These are phyloP conservation scores for Poecilia wingei DNA, from an alignment of 2,797 vertebrate genomes.

Conservation along the genomic window DNA sequence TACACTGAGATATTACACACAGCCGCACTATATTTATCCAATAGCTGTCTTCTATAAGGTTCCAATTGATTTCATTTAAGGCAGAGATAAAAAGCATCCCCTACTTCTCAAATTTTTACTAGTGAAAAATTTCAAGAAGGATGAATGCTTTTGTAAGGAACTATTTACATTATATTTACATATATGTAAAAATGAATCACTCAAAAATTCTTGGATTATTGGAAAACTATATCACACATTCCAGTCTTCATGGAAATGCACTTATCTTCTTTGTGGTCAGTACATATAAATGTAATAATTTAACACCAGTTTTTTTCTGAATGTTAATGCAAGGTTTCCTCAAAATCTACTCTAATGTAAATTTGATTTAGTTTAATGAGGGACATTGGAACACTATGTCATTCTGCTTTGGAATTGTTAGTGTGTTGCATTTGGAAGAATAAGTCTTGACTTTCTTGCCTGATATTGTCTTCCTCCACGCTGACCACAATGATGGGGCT, in stretches of 20 bases:
- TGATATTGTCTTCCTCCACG: neutral
- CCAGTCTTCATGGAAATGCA: neutral
- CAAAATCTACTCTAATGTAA: neutral
- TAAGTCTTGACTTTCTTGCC: conserved; percentile 11
- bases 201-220: neutral
- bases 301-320: neutral
- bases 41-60: neutral
- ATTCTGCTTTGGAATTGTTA: neutral
- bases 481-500: neutral
- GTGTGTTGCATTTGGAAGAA: conserved; percentile 4
- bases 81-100: neutral
- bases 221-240: neutral
- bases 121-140: neutral
- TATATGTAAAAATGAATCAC: neutral
- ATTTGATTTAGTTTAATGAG: neutral
- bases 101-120: neutral
- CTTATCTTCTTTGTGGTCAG: neutral
- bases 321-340: neutral
- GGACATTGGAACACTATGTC: neutral
- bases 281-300: neutral
- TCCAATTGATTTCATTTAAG: neutral
- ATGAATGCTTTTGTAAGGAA: neutral
- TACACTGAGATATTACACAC: neutral
- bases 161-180: neutral
- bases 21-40: neutral